These are phyloP conservation scores for Pristionchus entomophagus DNA, from an alignment of 2,888 invertebrate species.

Conservation along the genomic window DNA sequence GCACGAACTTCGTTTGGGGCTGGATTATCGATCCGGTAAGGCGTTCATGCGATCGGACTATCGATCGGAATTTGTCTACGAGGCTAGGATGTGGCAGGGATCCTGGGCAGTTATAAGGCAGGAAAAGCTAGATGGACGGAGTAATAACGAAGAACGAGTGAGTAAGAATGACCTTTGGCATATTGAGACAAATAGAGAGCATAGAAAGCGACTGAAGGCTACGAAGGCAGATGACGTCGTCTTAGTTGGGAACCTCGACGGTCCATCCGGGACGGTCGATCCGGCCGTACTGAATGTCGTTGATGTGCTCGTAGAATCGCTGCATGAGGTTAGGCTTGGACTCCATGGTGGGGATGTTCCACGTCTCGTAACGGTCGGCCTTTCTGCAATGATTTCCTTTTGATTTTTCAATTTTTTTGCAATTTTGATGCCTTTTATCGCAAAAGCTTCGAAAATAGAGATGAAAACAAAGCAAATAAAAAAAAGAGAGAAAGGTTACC, in stretches of 20 bases:
- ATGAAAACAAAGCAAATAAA: too few relatives aligned
- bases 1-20: constrained; percentile 26
- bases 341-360: constrained; percentile 80
- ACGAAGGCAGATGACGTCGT: not conserved
- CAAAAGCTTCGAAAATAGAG: too few relatives aligned
- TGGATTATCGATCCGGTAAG: not conserved
- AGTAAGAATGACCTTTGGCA: constrained; percentile 15
- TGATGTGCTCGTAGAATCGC: constrained; percentile 84
- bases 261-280: constrained; percentile 69
- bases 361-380: constrained; percentile 77
- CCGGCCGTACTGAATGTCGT: constrained; percentile 83
- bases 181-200: too few relatives aligned
- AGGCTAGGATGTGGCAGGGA: not conserved
- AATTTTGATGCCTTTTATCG: too few relatives aligned
- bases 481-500: not conserved
- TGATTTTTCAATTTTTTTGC: constrained; percentile 50
- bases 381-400: constrained; percentile 21
- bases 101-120: not conserved
- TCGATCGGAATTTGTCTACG: not conserved
- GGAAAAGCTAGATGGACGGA: constrained; percentile 31
- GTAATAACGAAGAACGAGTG: too few relatives aligned
- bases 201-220: not conserved
- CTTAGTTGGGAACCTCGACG: constrained; percentile 53
- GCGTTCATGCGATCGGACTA: not conserved
- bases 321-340: constrained; percentile 85